Base-by-base conservation (phyloP, 2,888 invertebrate genomes). In the Antitype chi region DNA sequence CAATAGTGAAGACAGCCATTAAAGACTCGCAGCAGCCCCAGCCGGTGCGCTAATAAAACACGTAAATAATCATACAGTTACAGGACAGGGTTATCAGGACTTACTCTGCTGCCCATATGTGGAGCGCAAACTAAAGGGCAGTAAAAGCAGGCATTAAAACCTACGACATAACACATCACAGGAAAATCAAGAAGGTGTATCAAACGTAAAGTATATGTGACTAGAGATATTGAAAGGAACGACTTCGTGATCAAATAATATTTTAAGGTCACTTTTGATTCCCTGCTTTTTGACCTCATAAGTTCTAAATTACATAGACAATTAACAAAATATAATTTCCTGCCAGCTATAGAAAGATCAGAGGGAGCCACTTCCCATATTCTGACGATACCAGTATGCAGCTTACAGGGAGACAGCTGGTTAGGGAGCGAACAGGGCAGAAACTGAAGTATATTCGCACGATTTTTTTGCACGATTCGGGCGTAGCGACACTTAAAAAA, bases 41-140 rank as follows among this genome's bases (percentile, higher is more conserved):
- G 55, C 60, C 8, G 38, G 17, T 59, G 20, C 25, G 60, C 17
- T 55, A 70, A 70, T 49, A 63, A 71, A 52, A 62, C 55, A 64
- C 20, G 32, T 60, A 59, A 79, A 72, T 52, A 68, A 68, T 81
- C 32, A 53, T 17, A 32, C 32, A 71, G 23, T 55, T n/a, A n/a
- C n/a, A n/a, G n/a, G n/a, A n/a, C n/a, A n/a, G n/a, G n/a, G n/a
- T n/a, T n/a, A n/a, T n/a, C n/a, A 62, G n/a, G 13, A 60, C 47
- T 64, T 62, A 49, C 43, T 60, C 32, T 55, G 17, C 73, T 28
- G 55, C 0, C 72, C 86, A 71, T 86, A 71, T 83, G 80, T 68
- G 52, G 80, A 84, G 63, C 69, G 71, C 72, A 74, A 84, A 83
- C 68, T 71, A 72, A 63, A 55, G 25, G 47, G 47, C n/a, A 74